Percentiles rank a stretch among this genome's conserved stretches.
Evolutionary conservation across 2,888 invertebrate species (phyloP).

Genomic region (Lamellibrachia columna): DNA sequence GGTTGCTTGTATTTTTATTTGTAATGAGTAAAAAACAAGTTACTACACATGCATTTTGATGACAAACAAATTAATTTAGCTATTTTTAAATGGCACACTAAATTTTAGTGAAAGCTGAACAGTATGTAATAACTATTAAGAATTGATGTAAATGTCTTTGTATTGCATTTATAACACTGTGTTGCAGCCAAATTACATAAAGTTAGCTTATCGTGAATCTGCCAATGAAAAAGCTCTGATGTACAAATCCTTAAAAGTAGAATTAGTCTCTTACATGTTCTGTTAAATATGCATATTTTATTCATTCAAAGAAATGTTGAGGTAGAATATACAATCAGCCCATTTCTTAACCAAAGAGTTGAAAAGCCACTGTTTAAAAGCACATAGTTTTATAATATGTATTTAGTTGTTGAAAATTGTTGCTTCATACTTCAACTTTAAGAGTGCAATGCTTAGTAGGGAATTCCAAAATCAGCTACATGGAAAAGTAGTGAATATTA

Average conservation of each 20-base stretch:
- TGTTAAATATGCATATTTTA: conserved; percentile 6
- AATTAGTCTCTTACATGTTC: conserved; percentile 1
- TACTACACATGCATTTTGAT: too few relatives aligned
- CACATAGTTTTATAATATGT: too few relatives aligned
- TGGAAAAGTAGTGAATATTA: not conserved
- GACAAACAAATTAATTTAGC: too few relatives aligned
- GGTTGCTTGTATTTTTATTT: too few relatives aligned
- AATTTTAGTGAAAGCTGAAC: too few relatives aligned
- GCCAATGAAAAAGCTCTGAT: not conserved
- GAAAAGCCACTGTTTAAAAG: too few relatives aligned
- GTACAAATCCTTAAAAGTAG: not conserved
- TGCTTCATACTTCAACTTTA: too few relatives aligned
- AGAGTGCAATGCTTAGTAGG: too few relatives aligned
- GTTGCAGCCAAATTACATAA: not conserved
- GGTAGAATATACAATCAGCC: not conserved
- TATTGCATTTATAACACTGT: not conserved
- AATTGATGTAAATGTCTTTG: not conserved
- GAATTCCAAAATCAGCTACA: not conserved
- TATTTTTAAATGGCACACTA: too few relatives aligned
- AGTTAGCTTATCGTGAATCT: not conserved
- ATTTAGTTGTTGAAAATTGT: not conserved
- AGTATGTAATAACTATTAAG: too few relatives aligned
- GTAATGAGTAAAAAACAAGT: too few relatives aligned
- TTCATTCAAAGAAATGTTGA: not conserved
- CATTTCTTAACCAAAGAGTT: too few relatives aligned